Percentiles rank a stretch among this genome's conserved stretches.
Conservation (phyloP, 2,113 vertebrate genomes). For the Ictalurus punctatus region DNA sequence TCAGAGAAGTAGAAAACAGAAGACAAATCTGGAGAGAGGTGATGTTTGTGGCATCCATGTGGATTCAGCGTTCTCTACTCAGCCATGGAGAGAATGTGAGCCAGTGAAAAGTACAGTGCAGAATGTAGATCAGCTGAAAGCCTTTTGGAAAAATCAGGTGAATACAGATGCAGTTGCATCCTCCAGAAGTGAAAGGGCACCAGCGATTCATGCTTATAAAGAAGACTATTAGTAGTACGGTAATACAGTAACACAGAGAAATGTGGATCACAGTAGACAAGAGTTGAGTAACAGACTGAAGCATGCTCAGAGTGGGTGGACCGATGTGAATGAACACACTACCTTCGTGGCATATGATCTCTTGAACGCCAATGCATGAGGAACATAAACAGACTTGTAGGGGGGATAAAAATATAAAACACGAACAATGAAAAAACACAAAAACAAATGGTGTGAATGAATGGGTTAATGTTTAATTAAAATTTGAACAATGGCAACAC, state of each 20-base stretch:
- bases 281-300: conserved; percentile 51
- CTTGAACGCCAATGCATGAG: conserved; percentile 96
- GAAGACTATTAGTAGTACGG: conserved; percentile 63
- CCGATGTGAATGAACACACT: conserved; percentile 79
- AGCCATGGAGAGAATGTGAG: conserved; percentile 29
- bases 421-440: conserved; percentile 68
- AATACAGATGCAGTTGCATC: conserved; percentile 33
- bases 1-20: conserved; percentile 16
- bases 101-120: conserved; percentile 18
- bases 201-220: conserved; percentile 61
- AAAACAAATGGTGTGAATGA: conserved; percentile 81
- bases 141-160: conserved; percentile 42
- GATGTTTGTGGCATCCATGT: background rate
- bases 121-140: conserved; percentile 43
- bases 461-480: conserved; percentile 74
- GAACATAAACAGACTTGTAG: conserved; percentile 95
- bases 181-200: conserved; percentile 57
- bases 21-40: conserved; percentile 4
- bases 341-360: conserved; percentile 95
- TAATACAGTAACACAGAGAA: conserved; percentile 43
- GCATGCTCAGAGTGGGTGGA: conserved; percentile 73
- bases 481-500: conserved; percentile 48
- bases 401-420: conserved; percentile 69
- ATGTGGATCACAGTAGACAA: conserved; percentile 20
- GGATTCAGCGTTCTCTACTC: conserved; percentile 4